Percentiles rank a stretch among this genome's conserved stretches.
Conservation (phyloP, 2,113 vertebrate genomes). For the Menura novaehollandiae region DNA sequence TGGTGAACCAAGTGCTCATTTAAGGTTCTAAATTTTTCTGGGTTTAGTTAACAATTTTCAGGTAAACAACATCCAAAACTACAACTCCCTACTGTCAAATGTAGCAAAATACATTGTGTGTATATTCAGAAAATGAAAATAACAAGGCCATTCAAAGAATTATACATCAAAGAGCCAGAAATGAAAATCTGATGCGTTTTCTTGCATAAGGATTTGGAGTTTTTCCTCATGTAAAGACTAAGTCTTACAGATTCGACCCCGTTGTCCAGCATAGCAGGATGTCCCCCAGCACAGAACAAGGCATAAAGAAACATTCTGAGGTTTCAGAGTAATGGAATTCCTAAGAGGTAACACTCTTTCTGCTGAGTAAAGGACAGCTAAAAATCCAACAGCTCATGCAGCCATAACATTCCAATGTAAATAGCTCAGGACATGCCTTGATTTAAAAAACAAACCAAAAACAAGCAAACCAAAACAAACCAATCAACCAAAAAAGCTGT, state of each 20-base stretch:
- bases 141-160: not conserved
- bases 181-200: not conserved
- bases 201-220: not conserved
- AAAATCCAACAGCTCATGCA: not conserved
- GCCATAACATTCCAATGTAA: not conserved
- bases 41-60: not conserved
- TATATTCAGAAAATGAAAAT: not conserved
- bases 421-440: not conserved
- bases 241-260: not conserved
- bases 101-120: not conserved
- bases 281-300: not conserved
- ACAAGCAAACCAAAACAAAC: not conserved
- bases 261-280: not conserved
- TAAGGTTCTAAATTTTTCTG: not conserved
- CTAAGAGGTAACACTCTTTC: not conserved
- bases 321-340: not conserved
- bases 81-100: not conserved
- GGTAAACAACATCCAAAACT: not conserved
- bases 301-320: not conserved
- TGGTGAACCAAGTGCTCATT: not conserved
- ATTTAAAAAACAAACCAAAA: not conserved
- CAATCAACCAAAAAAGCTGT: not conserved
- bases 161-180: not conserved
- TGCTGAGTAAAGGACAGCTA: not conserved
- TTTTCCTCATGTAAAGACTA: not conserved